Evolutionary conservation across 1,140 invertebrate genomes (phyloP), one percentile per base, ranked within the genome.

Genomic region (Drosophila prosaltans): DNA sequence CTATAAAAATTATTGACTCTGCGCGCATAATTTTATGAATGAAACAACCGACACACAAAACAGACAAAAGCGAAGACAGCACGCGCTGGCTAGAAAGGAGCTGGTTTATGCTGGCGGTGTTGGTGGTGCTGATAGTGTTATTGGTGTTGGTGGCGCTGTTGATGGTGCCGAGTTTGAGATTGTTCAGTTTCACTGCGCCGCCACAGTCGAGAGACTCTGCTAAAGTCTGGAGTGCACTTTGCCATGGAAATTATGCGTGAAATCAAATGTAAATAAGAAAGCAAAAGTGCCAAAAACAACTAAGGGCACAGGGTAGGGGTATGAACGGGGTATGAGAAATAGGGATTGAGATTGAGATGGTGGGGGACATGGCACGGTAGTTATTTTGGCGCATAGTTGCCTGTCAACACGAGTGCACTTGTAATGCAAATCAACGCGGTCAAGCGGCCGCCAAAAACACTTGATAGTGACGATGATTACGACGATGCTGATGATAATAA

Each of bases 341-440:
- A 16, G 16, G 16, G 16, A 16, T 16, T 16, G 16, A 16, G 16
- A 16, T 16, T 16, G 57, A 48, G 39, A 58, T 72, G 43, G 65
- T 9, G 21, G 21, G 21, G 21, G 6, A 26, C 72, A 66, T 68
- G 79, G 70, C 78, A 90, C 88, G 75, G 88, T 91, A 91, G 88
- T 91, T 91, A 90, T 90, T 90, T 90, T 88, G 89, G 88, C 88
- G 86, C 83, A 91, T 88, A 90, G 88, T 80, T 88, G 80, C 72
- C 88, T 91, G 88, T 91, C 88, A 90, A 88, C 74, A 88, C 83
- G 30, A 88, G 88, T 86, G 80, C 88, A 91, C 88, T 91, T 91
- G 79, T 88, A 80, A 88, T 86, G 88, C 88, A 83, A 86, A 90
- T 90, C 86, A 91, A 90, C 77, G 80, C 79, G 79, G 82, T 90